Evolutionary conservation across 2,888 invertebrate species (phyloP), one percentile per base, ranked within the genome.

Genomic region (Pammene fasciana): DNA sequence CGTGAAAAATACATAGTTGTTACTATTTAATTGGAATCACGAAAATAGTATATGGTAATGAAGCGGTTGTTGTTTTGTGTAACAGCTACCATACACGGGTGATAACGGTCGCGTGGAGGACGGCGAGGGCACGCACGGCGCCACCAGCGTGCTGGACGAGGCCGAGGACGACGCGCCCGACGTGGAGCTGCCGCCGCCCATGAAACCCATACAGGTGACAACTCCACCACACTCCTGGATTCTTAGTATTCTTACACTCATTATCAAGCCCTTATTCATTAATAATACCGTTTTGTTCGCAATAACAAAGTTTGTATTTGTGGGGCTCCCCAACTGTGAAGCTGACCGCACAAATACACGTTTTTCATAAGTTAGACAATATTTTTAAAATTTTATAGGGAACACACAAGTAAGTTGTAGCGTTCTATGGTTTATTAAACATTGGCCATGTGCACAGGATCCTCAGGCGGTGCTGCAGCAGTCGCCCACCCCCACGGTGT

Each of bases 101-200:
- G 88, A 86, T 65, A 84, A 80, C 66, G 86, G 83, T 0, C 86
- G 87, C 5, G 66, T 75, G 75, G 90, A 83, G 82, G 89, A 72
- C 80, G 92, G 80, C 74, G 92, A 86, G 74, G 75, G 79, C 50
- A 76, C 76, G 45, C 82, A 78, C 73, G 73, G 74, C 55, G 78
- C 75, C 8, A 68, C 93, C 66, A 93, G 93, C 61, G 93, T 93
- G 67, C 94, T 95, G 67, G 97, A 97, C 80, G 97, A 97, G 80
- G 94, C 92, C 13, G 96, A 96, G 75, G 96, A 96, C 75, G 97
- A 97, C 82, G 94, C 93, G 18, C 95, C 95, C 43, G 89, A 89
- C 60, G 94, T 97, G 13, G 98, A 98, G 89, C 92, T 98, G 77
- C 99, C 98, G 65, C 98, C 99, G 45, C 98, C 98, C 1, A 98